Percentiles rank a stretch among this genome's conserved stretches.
These are phyloP conservation scores for Pterocles gutturalis DNA, from an alignment of 2,113 vertebrate genomes.

Conservation along the genomic window DNA sequence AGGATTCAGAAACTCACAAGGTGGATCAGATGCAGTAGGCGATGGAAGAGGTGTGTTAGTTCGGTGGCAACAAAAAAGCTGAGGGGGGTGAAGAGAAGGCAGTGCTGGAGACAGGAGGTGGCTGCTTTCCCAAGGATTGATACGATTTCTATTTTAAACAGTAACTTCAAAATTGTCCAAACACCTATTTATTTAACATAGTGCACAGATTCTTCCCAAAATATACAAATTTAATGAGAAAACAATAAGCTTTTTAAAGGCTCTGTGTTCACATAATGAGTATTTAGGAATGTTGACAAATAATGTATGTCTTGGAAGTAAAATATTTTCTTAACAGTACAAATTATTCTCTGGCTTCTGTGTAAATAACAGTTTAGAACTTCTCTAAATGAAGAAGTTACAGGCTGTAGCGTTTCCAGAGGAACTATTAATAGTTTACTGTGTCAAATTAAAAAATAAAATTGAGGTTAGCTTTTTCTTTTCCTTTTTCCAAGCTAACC, in stretches of 20 bases:
- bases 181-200: conserved; percentile 17
- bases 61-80: not conserved
- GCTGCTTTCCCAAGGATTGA: not conserved
- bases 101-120: not conserved
- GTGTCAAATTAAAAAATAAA: not conserved
- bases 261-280: not conserved
- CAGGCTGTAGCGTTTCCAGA: not conserved
- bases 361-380: conserved; percentile 16
- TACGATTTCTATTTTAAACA: conserved; percentile 27
- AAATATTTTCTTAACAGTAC: conserved; percentile 11
- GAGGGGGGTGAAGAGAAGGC: not conserved
- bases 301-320: not conserved
- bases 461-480: not conserved
- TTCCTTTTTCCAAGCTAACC: not conserved
- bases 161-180: conserved; percentile 16
- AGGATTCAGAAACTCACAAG: not conserved
- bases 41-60: not conserved
- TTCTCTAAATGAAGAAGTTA: not conserved
- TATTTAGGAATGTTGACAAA: conserved; percentile 33
- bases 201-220: conserved; percentile 7
- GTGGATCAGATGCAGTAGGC: not conserved
- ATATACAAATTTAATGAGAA: conserved; percentile 1
- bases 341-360: not conserved
- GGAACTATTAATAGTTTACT: not conserved
- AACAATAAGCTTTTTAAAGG: conserved; percentile 19